Evolutionary conservation across 2,797 vertebrate species (phyloP).

Genomic region (Bradypus variegatus): DNA sequence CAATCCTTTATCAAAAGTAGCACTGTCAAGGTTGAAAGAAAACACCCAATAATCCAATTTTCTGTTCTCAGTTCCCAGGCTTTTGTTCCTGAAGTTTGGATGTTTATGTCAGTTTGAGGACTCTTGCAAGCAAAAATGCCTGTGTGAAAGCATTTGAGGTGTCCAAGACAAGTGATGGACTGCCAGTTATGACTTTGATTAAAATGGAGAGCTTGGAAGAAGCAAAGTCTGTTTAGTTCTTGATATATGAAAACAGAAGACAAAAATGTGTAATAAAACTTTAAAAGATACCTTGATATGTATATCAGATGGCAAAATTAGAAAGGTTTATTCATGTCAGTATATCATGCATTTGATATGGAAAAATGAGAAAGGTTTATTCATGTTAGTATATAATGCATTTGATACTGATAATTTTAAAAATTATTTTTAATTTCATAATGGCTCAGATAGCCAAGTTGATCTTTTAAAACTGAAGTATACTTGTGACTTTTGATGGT

Average conservation of each 20-base stretch:
- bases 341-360: background rate
- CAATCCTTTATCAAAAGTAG: background rate
- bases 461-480: background rate
- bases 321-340: background rate
- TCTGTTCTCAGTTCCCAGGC: background rate
- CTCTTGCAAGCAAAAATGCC: background rate
- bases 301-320: background rate
- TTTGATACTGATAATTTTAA: background rate
- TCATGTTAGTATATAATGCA: background rate
- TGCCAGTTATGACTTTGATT: background rate
- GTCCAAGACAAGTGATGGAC: background rate
- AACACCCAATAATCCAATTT: constrained; percentile 31
- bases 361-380: background rate
- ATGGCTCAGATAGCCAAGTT: background rate
- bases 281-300: background rate
- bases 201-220: constrained; percentile 3
- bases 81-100: background rate
- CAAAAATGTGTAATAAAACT: background rate
- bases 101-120: constrained; percentile 3
- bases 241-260: background rate
- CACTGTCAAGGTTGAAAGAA: constrained; percentile 6
- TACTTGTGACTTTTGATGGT: background rate
- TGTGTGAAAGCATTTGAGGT: background rate
- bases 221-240: background rate
- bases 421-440: background rate